Evolutionary conservation across 2,113 vertebrate genomes (phyloP).

Genomic region (Corythaeola cristata): DNA sequence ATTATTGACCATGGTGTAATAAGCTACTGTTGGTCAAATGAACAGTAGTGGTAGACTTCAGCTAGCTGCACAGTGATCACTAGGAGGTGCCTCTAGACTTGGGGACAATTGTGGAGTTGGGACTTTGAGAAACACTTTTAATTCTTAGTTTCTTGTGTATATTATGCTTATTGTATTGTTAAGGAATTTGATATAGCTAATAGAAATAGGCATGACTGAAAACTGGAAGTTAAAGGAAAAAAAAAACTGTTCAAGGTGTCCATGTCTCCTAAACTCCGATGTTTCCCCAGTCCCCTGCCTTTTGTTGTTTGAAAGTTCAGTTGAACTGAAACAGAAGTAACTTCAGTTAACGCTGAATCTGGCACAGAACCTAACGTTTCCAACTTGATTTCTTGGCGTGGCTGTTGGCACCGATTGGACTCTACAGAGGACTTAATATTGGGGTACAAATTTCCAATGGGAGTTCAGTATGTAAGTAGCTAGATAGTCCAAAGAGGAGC

Average conservation of each 20-base stretch:
- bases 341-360: background rate
- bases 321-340: background rate
- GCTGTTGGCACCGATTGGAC: background rate
- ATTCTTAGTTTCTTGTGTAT: background rate
- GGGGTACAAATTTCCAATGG: background rate
- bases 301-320: background rate
- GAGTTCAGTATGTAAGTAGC: background rate
- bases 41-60: background rate
- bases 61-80: background rate
- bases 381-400: background rate
- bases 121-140: background rate
- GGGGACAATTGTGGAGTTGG: background rate
- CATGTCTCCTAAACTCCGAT: background rate
- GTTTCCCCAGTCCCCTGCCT: background rate
- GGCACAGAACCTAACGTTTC: background rate
- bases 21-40: background rate
- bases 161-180: background rate
- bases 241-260: background rate
- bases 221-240: background rate
- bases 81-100: background rate
- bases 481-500: background rate
- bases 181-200: background rate
- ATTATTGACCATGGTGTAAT: background rate
- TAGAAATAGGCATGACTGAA: background rate
- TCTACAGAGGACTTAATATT: background rate